Percentiles rank a stretch among this genome's conserved stretches.
Evolutionary conservation across 2,797 vertebrate genomes (phyloP).

Genomic region (Tragopan temminckii): DNA sequence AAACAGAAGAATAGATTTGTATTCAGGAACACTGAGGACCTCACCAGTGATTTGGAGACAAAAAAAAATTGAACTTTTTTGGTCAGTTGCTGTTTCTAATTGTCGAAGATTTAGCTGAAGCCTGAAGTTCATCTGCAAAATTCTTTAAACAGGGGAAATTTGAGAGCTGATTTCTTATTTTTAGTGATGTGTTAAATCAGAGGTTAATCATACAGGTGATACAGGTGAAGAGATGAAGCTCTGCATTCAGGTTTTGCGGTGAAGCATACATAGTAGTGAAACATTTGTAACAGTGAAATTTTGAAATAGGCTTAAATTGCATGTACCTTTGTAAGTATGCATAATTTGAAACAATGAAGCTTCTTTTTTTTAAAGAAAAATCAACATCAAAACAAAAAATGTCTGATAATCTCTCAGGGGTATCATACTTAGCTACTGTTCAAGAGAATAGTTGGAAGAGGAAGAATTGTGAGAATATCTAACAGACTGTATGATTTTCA

Average conservation of each 20-base stretch:
- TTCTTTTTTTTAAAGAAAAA: too few relatives aligned
- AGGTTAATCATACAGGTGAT: background rate
- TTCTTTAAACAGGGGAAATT: background rate
- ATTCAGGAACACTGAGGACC: background rate
- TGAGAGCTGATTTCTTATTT: background rate
- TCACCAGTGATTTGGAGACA: background rate
- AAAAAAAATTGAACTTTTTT: background rate
- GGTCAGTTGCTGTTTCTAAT: background rate
- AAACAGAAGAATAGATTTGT: background rate
- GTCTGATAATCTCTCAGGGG: background rate
- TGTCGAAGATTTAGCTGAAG: background rate
- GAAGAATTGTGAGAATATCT: background rate
- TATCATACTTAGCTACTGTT: background rate
- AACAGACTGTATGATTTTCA: background rate
- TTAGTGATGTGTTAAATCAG: background rate
- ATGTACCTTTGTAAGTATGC: accelerated
- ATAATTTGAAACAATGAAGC: background rate
- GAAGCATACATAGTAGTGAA: background rate
- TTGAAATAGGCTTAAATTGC: background rate
- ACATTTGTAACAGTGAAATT: background rate
- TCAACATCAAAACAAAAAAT: background rate
- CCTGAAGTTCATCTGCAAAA: background rate
- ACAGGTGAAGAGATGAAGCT: background rate
- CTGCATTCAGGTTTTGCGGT: background rate
- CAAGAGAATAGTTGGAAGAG: background rate